Evolutionary conservation across 2,888 invertebrate species (phyloP).

Genomic region (Tuta absoluta): DNA sequence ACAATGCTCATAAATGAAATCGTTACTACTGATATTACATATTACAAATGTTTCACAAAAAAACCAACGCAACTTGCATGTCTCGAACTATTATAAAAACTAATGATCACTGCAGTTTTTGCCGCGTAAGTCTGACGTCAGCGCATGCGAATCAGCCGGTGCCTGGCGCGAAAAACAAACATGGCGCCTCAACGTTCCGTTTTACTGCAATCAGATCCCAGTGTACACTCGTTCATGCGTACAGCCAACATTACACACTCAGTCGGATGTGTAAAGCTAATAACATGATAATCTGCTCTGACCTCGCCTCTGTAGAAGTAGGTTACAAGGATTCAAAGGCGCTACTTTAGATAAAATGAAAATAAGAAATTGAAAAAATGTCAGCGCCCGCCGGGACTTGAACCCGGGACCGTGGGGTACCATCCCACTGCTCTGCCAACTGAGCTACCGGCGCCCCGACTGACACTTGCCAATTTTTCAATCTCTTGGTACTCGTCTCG

Average conservation of each 20-base stretch:
- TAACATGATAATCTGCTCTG: conserved; percentile 5
- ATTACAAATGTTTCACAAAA: background rate
- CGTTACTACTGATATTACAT: background rate
- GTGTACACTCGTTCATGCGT: background rate
- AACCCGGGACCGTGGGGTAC: too few species aligned
- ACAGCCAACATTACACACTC: conserved; percentile 5
- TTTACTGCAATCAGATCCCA: conserved; percentile 13
- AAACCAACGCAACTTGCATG: conserved; percentile 1
- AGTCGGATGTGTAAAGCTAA: background rate
- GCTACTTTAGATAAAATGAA: background rate
- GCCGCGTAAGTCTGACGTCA: background rate
- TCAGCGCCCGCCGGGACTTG: too few species aligned
- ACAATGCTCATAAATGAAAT: too few species aligned
- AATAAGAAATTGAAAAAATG: too few species aligned
- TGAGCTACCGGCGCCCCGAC: too few species aligned
- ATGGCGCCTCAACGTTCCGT: conserved; percentile 7
- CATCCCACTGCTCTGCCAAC: too few species aligned
- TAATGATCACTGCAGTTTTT: background rate
- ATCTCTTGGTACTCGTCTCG: too few species aligned
- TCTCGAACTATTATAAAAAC: background rate
- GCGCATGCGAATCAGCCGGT: background rate
- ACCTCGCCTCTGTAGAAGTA: background rate
- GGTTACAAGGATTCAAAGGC: background rate
- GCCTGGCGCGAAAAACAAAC: background rate
- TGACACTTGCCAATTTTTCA: too few species aligned